Conservation (phyloP, 2,797 vertebrate species). For the Melanogrammus aeglefinus region DNA sequence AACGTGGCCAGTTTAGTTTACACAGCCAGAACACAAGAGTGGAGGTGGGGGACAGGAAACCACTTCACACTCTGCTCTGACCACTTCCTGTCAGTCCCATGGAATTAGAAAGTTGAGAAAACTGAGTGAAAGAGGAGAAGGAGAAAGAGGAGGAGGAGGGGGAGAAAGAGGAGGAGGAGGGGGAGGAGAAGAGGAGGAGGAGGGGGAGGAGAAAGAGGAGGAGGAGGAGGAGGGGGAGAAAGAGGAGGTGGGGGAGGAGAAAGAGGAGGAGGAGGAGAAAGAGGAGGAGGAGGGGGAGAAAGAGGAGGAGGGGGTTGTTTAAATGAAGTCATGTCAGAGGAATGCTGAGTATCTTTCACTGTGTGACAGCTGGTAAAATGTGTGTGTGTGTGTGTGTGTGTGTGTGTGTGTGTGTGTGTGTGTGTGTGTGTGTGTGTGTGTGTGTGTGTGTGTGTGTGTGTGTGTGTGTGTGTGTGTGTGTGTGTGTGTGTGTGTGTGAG, state of each 20-base stretch:
- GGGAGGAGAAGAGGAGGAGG: not conserved
- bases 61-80: not conserved
- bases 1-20: too few species aligned
- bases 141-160: not conserved
- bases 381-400: not conserved
- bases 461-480: not conserved
- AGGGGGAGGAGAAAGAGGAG: not conserved
- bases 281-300: too few species aligned
- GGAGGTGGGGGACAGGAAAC: too few species aligned
- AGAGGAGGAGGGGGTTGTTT: not conserved
- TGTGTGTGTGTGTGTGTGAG: conserved; percentile 14
- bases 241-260: too few species aligned
- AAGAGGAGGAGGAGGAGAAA: not conserved
- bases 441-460: conserved; percentile 10
- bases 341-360: conserved; percentile 49
- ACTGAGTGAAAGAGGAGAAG: not conserved
- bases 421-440: conserved; percentile 10
- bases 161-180: not conserved
- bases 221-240: not conserved
- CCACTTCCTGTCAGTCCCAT: not conserved
- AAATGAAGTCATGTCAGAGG: conserved; percentile 37
- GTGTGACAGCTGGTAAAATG: conserved; percentile 36
- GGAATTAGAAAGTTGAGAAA: not conserved
- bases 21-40: not conserved
- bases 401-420: conserved; percentile 12